Evolutionary conservation across 2,797 vertebrate species (phyloP), one percentile per base, ranked within the genome.

Genomic region (Halcyon badia): DNA sequence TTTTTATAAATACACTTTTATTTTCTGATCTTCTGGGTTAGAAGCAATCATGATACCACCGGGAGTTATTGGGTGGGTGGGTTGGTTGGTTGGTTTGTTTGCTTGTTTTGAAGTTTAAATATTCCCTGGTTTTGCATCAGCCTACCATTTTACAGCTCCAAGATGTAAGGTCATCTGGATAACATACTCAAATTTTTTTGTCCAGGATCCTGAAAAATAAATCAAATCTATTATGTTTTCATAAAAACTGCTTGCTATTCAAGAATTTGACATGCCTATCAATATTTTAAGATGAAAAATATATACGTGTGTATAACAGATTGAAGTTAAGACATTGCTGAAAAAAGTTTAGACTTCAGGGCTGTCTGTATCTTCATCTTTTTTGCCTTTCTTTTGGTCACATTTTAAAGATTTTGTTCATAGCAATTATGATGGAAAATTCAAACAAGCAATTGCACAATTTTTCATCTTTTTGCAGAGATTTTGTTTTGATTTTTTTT

Each of bases 161-260:
- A 48, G 19, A 33, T 19, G 1, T 39, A 79, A 83, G 8, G 21
- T 72, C 33, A 44, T 31, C 16, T 22, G 7, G 20, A 33, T 30
- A 66, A 22, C 24, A 49, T 60, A 35, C 19, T 39, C 22, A 28
- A 4, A 11, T 39, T 77, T 82, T 44, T 52, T 11, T 5, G 19
- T 6, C 21, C 18, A 91, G 71, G 91, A 80, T 62, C 19, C 12
- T 85, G 42, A 81, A 85, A 94, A 66, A 60, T 14, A 42, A n/a
- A 77, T 51, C 4, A 44, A 39, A 17, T 1, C 6, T 31, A 14
- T 61, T 46, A 84, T 61, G 1, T 87, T 28, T 4, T 72, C 24
- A 62, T 49, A 75, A 65, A 46, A 89, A 33, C 5, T 17, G 6
- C 6, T 89, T 73, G 3, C 9, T 46, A 48, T 25, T 60, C 39